phyloP scores from a whole-genome alignment of 2,888 invertebrate species.

The Acanthosoma haemorrhoidale region DNA sequence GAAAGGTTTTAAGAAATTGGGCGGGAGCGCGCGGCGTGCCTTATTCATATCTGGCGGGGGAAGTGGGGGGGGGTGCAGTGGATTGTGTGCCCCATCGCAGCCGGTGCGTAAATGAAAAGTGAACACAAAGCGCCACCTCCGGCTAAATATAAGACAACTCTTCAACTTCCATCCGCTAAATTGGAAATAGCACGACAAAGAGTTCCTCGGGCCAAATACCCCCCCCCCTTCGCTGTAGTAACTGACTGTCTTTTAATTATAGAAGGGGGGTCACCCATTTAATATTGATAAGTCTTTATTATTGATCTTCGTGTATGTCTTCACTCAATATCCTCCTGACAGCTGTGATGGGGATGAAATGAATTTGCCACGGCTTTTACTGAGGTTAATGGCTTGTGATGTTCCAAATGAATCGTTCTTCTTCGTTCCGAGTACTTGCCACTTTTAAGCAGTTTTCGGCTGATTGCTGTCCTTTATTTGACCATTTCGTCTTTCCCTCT shows the following conservation, averaged over 20 bases:
- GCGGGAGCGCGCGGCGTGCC: not conserved
- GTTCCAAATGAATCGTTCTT: too few species aligned
- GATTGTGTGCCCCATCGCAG: too few species aligned
- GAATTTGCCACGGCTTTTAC: too few species aligned
- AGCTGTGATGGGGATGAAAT: too few species aligned
- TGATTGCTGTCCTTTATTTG: too few species aligned
- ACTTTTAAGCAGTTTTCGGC: too few species aligned
- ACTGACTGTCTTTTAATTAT: not conserved
- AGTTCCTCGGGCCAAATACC: not conserved
- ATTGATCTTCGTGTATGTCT: too few species aligned
- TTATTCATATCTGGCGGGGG: not conserved
- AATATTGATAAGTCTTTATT: not conserved
- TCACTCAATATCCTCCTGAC: too few species aligned
- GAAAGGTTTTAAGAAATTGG: not conserved
- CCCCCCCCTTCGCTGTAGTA: too few species aligned
- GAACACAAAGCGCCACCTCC: not conserved
- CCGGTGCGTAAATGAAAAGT: not conserved
- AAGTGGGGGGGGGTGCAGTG: not conserved
- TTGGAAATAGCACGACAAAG: conserved; percentile 9
- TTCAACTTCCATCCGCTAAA: not conserved
- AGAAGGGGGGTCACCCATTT: not conserved
- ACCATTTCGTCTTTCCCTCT: too few species aligned
- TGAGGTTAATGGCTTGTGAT: too few species aligned
- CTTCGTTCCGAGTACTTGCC: too few species aligned
- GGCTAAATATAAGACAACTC: conserved; percentile 16